These are phyloP conservation scores for Lasioglossum albipes DNA, from an alignment of 1,140 invertebrate species.

Conservation along the genomic window DNA sequence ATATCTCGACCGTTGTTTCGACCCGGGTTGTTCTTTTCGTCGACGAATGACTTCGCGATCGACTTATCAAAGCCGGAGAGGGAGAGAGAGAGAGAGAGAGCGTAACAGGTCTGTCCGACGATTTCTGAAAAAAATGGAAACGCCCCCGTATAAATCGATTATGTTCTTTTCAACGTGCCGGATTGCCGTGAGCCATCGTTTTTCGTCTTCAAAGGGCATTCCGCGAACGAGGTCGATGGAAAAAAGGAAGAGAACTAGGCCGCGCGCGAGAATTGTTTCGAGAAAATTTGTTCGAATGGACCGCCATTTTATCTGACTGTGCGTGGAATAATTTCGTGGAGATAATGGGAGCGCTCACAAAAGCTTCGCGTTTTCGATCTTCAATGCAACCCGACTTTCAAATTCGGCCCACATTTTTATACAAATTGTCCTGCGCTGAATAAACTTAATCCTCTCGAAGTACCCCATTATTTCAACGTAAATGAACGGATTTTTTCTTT, in stretches of 20 bases:
- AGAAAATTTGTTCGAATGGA: background rate
- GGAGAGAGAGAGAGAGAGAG: too few relatives aligned
- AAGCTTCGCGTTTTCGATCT: too few relatives aligned
- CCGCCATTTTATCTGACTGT: background rate
- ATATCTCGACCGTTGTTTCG: background rate
- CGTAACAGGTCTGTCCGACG: background rate
- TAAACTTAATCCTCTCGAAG: too few relatives aligned
- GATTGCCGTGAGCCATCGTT: background rate
- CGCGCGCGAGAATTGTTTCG: slow-evolving; percentile 11
- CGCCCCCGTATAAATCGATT: slow-evolving; percentile 9
- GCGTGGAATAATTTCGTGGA: slow-evolving; percentile 18
- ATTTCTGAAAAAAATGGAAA: background rate
- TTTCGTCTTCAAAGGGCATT: background rate
- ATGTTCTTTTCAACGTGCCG: background rate
- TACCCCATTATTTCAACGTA: too few relatives aligned
- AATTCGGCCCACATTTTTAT: too few relatives aligned
- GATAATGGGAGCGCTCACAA: background rate
- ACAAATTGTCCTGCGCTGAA: too few relatives aligned
- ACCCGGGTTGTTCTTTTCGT: background rate
- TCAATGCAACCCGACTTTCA: too few relatives aligned
- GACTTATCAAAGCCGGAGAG: background rate
- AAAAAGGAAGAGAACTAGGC: background rate
- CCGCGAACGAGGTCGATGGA: background rate
- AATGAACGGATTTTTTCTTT: too few relatives aligned
- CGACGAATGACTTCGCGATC: background rate